Evolutionary conservation across 2,888 invertebrate genomes (phyloP).

Genomic region (Eupithecia subumbrata): DNA sequence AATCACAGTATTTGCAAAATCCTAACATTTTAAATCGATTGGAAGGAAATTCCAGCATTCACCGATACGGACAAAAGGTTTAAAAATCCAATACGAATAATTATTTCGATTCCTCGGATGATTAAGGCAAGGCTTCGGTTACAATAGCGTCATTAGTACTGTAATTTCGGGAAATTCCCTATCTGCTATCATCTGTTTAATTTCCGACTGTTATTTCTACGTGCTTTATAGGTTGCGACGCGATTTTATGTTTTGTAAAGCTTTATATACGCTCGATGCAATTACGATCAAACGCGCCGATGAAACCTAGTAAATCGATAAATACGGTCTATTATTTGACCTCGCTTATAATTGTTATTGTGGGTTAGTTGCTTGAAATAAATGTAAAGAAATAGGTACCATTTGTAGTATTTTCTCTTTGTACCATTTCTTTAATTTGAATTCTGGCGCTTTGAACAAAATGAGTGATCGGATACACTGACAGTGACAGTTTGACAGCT

Average conservation of each 20-base stretch:
- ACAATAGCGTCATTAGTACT: conserved; percentile 42
- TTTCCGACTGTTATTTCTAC: conserved; percentile 39
- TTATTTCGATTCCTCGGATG: conserved; percentile 22
- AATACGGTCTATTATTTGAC: background rate
- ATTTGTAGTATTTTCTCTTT: no score
- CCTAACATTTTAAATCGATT: background rate
- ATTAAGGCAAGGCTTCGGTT: conserved; percentile 28
- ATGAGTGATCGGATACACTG: no score
- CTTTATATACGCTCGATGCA: background rate
- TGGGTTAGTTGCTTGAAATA: background rate
- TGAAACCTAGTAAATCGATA: background rate
- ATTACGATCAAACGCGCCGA: background rate
- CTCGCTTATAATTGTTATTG: background rate
- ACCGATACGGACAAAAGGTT: background rate
- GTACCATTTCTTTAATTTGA: no score
- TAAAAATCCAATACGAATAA: background rate
- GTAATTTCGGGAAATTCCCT: conserved; percentile 38
- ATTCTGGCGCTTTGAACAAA: no score
- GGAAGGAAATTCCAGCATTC: background rate
- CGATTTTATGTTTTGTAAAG: conserved; percentile 3
- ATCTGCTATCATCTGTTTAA: conserved; percentile 41
- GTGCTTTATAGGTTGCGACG: conserved; percentile 19
- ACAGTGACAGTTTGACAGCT: no score
- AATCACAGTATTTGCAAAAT: background rate
- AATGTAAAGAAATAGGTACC: no score